A percentile compares a stretch with the other conserved stretches of the same genome.
Conservation (phyloP, 30 jellyfish, hydroid and myxozoan genomes). For the Pelagia noctiluca region DNA sequence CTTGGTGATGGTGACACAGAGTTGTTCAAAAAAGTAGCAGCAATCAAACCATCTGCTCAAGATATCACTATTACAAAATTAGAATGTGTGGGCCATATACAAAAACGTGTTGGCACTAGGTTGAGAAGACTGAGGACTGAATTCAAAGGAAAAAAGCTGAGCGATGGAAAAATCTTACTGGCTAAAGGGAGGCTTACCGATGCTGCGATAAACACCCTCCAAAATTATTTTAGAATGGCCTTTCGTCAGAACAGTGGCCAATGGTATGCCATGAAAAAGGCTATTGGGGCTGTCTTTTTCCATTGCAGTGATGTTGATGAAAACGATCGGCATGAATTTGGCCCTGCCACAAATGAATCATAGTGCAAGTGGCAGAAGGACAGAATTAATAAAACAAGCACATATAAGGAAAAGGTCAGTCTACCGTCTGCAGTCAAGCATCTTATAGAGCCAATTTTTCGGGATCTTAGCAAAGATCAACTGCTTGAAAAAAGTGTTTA, state of each 20-base stretch:
- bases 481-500: slow-evolving; percentile 55
- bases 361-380: slow-evolving; percentile 75
- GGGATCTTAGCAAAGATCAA: slow-evolving; percentile 36
- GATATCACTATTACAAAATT: neutral
- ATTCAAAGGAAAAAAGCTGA: slow-evolving; percentile 30
- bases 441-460: slow-evolving; percentile 34
- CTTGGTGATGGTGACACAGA: slow-evolving; percentile 60
- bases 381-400: slow-evolving; percentile 21
- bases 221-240: slow-evolving; percentile 80
- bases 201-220: slow-evolving; percentile 72
- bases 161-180: slow-evolving; percentile 64
- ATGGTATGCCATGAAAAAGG: slow-evolving; percentile 69
- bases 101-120: slow-evolving; percentile 35
- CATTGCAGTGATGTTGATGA: slow-evolving; percentile 61
- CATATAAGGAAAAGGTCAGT: slow-evolving; percentile 51
- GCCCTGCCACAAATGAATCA: slow-evolving; percentile 52
- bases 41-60: slow-evolving; percentile 11
- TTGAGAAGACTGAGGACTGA: neutral
- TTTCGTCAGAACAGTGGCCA: slow-evolving; percentile 61
- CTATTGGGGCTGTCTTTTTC: slow-evolving; percentile 64
- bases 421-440: slow-evolving; percentile 55
- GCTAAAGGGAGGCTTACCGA: slow-evolving; percentile 76
- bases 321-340: slow-evolving; percentile 63
- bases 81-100: slow-evolving; percentile 41
- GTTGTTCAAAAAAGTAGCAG: slow-evolving; percentile 12